Conservation (phyloP, 2,113 vertebrate genomes). For the Willisornis vidua region DNA sequence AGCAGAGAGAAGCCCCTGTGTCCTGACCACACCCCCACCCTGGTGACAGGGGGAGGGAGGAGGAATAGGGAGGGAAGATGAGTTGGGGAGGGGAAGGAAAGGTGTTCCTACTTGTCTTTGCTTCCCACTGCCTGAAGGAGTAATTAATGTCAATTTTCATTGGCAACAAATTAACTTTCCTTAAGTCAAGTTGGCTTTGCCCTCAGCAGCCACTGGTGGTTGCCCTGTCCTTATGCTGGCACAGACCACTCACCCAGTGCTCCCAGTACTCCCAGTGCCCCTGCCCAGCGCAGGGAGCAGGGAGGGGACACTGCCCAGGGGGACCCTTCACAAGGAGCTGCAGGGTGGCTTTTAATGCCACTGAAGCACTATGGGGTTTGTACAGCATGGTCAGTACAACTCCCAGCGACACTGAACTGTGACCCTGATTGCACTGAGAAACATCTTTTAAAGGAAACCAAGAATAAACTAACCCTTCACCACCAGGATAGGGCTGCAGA, state of each 20-base stretch:
- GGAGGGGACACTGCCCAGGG: background rate
- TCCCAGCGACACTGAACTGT: rapidly evolving
- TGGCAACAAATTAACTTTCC: background rate
- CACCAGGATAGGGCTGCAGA: background rate
- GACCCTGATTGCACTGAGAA: background rate
- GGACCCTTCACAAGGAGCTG: background rate
- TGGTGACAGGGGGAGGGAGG: background rate
- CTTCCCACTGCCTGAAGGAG: background rate
- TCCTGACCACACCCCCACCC: background rate
- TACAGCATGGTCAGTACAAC: background rate
- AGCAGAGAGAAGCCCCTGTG: background rate
- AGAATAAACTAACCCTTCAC: background rate
- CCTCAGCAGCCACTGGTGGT: background rate
- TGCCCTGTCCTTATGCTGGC: background rate
- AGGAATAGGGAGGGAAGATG: rapidly evolving
- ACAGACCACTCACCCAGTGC: background rate
- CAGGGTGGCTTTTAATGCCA: background rate
- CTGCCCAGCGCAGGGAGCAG: background rate
- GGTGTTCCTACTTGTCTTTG: background rate
- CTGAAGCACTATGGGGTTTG: rapidly evolving
- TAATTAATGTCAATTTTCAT: background rate
- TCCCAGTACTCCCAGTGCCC: no score
- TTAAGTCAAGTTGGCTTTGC: background rate
- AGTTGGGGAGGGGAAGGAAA: background rate
- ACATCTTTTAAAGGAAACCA: background rate